These are phyloP conservation scores for Mongoloraphidia duomilia DNA, from an alignment of 2,888 invertebrate species.

Conservation along the genomic window DNA sequence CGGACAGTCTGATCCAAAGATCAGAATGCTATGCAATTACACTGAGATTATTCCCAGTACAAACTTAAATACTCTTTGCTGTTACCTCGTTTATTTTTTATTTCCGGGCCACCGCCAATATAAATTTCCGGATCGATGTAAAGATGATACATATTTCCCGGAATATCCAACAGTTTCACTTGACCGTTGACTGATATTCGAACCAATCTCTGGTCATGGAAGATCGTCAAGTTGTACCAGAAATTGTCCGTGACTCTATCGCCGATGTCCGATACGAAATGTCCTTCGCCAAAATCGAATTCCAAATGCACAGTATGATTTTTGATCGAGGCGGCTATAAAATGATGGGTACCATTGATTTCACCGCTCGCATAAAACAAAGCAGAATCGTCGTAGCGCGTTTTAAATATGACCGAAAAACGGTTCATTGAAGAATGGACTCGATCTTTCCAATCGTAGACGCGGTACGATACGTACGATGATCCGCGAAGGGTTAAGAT, in stretches of 20 bases:
- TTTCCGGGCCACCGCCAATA: conserved; percentile 76
- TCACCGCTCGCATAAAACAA: conserved; percentile 88
- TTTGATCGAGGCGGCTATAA: conserved; percentile 75
- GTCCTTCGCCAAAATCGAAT: conserved; percentile 74
- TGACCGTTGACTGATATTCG: conserved; percentile 64
- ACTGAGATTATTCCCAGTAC: no score
- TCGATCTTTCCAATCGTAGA: conserved; percentile 85
- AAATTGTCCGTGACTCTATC: conserved; percentile 54
- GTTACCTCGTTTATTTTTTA: conserved; percentile 59
- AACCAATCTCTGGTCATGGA: conserved; percentile 59
- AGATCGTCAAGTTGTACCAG: conserved; percentile 85
- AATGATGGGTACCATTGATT: conserved; percentile 74
- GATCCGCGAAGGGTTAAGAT: conserved; percentile 77
- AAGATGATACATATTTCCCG: conserved; percentile 54
- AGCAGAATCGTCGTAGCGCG: conserved; percentile 80
- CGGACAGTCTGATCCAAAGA: no score
- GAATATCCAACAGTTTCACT: conserved; percentile 52
- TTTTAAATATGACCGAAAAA: conserved; percentile 82
- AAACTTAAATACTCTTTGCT: no score
- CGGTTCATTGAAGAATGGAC: conserved; percentile 77
- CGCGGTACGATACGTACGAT: conserved; percentile 82
- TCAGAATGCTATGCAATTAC: no score
- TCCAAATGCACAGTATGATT: conserved; percentile 73
- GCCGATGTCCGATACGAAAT: conserved; percentile 52
- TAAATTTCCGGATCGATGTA: conserved; percentile 91